Evolutionary conservation across 1,140 invertebrate species (phyloP), one percentile per base, ranked within the genome.

Genomic region (Agrilus planipennis): DNA sequence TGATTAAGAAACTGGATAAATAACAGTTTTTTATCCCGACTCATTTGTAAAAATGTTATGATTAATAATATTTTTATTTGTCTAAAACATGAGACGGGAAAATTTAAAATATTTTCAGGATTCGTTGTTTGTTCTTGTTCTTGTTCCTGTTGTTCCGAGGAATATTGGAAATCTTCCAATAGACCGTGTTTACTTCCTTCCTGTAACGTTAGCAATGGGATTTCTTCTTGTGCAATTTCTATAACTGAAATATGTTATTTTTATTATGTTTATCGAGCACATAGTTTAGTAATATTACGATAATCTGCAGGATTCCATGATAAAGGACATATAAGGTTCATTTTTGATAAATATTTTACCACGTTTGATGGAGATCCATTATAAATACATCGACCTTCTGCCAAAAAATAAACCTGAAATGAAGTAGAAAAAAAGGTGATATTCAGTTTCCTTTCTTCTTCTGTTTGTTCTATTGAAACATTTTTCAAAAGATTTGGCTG

Each of bases 361-460:
- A 40, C 31, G 19, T 30, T 1, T 7, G 16, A 4, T 11, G 31
- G 15, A n/a, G 16, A 30, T n/a, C 38, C 38, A 18, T 29, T 31
- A 18, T 40, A 40, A 29, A 40, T 22, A 7, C 38, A 40, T n/a
- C 17, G 22, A 19, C 38, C 38, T 18, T 40, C 12, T 2, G 38
- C 29, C 27, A 40, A 19, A 15, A 40, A 40, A 20, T 40, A 40
- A 1, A 40, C 38, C 36, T 38, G 15, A 27, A 27, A 23, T n/a
- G n/a, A n/a, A n/a, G n/a, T n/a, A n/a, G n/a, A n/a, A n/a, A n/a
- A n/a, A n/a, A n/a, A n/a, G n/a, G n/a, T n/a, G n/a, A n/a, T n/a
- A n/a, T n/a, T n/a, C n/a, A n/a, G n/a, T n/a, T n/a, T n/a, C n/a
- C n/a, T n/a, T n/a, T n/a, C n/a, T n/a, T n/a, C n/a, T n/a, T n/a